Percentiles rank a stretch among this genome's conserved stretches.
These are phyloP conservation scores for Hypolimnas misippus DNA, from an alignment of 2,888 invertebrate species.

Conservation along the genomic window DNA sequence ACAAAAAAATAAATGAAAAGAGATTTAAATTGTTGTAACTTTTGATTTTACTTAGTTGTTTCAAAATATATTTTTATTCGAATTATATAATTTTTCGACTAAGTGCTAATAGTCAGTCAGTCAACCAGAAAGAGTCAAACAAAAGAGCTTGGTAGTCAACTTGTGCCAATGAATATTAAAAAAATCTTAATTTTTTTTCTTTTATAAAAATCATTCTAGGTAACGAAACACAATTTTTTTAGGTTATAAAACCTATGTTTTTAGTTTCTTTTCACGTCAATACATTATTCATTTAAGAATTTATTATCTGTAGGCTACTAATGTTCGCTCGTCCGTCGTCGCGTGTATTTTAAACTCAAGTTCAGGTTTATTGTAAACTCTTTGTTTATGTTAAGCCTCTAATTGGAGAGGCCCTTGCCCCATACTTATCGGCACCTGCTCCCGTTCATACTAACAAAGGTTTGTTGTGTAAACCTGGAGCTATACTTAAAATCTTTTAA, in stretches of 20 bases:
- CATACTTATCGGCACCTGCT: conserved; percentile 6
- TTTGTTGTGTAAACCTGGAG: not conserved
- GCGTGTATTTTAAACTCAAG: conserved; percentile 24
- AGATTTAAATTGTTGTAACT: not conserved
- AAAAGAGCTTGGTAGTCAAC: not conserved
- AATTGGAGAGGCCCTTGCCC: conserved; percentile 38
- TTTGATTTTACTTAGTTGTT: not conserved
- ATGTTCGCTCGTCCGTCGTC: conserved; percentile 24
- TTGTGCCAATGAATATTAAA: not conserved
- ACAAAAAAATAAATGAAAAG: not conserved
- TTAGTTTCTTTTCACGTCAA: too few relatives aligned
- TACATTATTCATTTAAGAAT: too few relatives aligned
- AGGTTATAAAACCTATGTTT: too few relatives aligned
- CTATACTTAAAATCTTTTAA: too few relatives aligned
- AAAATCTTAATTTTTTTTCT: too few relatives aligned
- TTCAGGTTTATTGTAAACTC: conserved; percentile 33
- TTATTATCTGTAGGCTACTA: not conserved
- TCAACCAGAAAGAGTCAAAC: not conserved
- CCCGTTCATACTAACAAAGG: conserved; percentile 5
- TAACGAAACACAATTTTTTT: too few relatives aligned
- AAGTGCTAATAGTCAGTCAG: not conserved
- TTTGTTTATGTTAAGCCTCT: conserved; percentile 33
- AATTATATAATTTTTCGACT: too few relatives aligned
- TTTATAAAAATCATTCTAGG: too few relatives aligned
- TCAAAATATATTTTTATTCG: too few relatives aligned